Evolutionary conservation across 2,797 vertebrate genomes (phyloP).

Genomic region (Chloroceryle inda): DNA sequence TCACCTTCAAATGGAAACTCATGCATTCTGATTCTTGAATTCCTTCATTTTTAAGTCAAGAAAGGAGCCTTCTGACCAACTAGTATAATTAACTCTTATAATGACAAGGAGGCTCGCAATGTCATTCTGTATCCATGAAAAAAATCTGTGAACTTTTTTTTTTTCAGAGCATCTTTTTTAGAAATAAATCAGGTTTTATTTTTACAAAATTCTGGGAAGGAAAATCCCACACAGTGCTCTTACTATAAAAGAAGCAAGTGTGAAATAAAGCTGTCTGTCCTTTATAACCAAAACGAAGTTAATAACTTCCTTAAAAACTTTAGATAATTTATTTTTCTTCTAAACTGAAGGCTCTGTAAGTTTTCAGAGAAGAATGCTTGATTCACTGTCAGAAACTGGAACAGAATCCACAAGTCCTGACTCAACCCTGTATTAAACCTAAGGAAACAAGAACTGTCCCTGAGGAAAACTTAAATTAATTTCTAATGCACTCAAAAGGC

Average conservation of each 20-base stretch:
- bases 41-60: background rate
- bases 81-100: background rate
- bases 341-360: background rate
- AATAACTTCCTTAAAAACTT: background rate
- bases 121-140: background rate
- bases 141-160: background rate
- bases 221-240: background rate
- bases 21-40: background rate
- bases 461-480: slow-evolving; percentile 36
- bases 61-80: background rate
- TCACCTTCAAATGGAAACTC: background rate
- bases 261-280: background rate
- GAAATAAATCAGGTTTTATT: background rate
- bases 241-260: background rate
- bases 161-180: background rate
- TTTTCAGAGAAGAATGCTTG: background rate
- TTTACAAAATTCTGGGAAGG: background rate
- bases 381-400: background rate
- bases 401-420: background rate
- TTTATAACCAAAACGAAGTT: background rate
- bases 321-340: background rate
- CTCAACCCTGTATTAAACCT: background rate
- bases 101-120: background rate
- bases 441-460: background rate
- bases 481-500: background rate